Conservation (phyloP, 1,140 invertebrate genomes). For the Hyposmocoma kahamanoa region DNA sequence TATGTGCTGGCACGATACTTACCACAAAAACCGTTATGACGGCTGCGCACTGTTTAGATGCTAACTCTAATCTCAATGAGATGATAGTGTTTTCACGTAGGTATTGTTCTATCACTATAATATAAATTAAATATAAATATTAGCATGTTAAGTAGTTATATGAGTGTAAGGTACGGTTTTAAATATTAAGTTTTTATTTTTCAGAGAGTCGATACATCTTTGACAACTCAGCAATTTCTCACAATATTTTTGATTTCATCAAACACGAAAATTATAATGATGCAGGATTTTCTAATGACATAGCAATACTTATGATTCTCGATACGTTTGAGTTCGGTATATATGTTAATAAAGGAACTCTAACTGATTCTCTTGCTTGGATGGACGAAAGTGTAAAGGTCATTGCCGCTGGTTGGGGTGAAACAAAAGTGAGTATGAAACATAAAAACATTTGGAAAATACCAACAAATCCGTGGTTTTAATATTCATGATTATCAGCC, state of each 20-base stretch:
- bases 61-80: conserved; percentile 28
- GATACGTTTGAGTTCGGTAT: conserved; percentile 24
- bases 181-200: background rate
- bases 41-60: conserved; percentile 37
- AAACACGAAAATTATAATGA: conserved; percentile 27
- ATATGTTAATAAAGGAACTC: too few relatives aligned
- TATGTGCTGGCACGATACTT: conserved; percentile 33
- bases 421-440: conserved; percentile 25
- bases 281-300: conserved; percentile 28
- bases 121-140: background rate
- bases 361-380: conserved; percentile 20
- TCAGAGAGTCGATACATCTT: conserved; percentile 27
- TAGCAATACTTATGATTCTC: conserved; percentile 33
- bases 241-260: conserved; percentile 31
- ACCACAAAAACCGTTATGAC: conserved; percentile 31
- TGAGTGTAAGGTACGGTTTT: too few relatives aligned
- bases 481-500: too few relatives aligned
- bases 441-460: too few relatives aligned
- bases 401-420: conserved; percentile 38
- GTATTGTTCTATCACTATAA: background rate
- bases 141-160: too few relatives aligned
- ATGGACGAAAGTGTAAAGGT: conserved; percentile 22
- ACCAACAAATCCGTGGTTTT: too few relatives aligned
- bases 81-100: conserved; percentile 36
- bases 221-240: conserved; percentile 13